Percentiles rank a stretch among this genome's conserved stretches.
Evolutionary conservation across 1,140 invertebrate genomes (phyloP).

Genomic region (Stenopsyche tienmushanensis): DNA sequence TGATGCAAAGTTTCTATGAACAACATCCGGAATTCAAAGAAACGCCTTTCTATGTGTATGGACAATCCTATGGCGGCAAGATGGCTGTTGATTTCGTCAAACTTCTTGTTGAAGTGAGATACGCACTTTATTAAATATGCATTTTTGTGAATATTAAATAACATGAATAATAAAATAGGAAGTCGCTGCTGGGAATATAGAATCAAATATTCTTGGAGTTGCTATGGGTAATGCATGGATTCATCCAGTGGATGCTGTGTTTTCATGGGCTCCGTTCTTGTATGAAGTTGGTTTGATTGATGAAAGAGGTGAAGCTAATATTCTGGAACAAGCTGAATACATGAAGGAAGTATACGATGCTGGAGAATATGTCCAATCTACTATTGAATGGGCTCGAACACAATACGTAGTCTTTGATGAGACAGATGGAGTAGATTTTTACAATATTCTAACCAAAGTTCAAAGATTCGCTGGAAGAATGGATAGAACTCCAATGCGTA

Average conservation of each 20-base stretch:
- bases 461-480: not conserved
- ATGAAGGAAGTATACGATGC: slow-evolving; percentile 57
- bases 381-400: slow-evolving; percentile 62
- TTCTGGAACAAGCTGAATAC: slow-evolving; percentile 54
- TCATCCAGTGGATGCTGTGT: slow-evolving; percentile 76
- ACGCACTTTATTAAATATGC: not conserved
- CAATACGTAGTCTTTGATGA: slow-evolving; percentile 59
- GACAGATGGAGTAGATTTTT: slow-evolving; percentile 73
- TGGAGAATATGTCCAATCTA: slow-evolving; percentile 61
- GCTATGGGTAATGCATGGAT: slow-evolving; percentile 86
- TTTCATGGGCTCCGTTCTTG: slow-evolving; percentile 77
- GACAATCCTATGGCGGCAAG: slow-evolving; percentile 88
- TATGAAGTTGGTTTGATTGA: slow-evolving; percentile 66
- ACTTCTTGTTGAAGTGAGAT: slow-evolving; percentile 60
- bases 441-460: slow-evolving; percentile 70
- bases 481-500: not conserved
- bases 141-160: not conserved
- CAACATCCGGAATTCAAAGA: slow-evolving; percentile 65
- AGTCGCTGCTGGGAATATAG: slow-evolving; percentile 62
- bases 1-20: slow-evolving; percentile 66
- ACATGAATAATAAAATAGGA: slow-evolving; percentile 53
- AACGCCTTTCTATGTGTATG: slow-evolving; percentile 77
- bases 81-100: slow-evolving; percentile 80
- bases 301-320: slow-evolving; percentile 56
- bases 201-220: slow-evolving; percentile 73